Evolutionary conservation across 2,113 vertebrate genomes (phyloP).

Genomic region (Dolichotis patagonum): DNA sequence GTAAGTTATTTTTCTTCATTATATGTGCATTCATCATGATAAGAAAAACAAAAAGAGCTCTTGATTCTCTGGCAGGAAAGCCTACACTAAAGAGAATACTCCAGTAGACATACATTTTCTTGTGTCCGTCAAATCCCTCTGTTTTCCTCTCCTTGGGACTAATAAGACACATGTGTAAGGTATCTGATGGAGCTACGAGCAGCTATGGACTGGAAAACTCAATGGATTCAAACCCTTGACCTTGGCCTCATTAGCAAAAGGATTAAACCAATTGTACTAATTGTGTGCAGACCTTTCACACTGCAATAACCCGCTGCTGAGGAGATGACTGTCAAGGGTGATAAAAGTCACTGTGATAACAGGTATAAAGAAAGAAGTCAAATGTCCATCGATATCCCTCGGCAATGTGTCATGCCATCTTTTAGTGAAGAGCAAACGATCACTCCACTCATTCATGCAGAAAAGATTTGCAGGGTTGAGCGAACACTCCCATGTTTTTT

Average conservation of each 20-base stretch:
- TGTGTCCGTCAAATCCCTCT: background rate
- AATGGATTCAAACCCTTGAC: conserved; percentile 66
- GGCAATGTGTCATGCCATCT: too few relatives aligned
- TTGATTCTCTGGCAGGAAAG: background rate
- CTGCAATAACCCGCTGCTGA: conserved; percentile 17
- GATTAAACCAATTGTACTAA: conserved; percentile 72
- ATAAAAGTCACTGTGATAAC: conserved; percentile 21
- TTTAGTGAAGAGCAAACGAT: background rate
- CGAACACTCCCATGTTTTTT: background rate
- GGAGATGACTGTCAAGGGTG: background rate
- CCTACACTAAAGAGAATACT: background rate
- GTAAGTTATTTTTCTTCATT: background rate
- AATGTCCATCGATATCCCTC: background rate
- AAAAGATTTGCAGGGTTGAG: background rate
- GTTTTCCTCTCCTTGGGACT: background rate
- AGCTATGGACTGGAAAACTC: conserved; percentile 17
- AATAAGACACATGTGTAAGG: conserved; percentile 42
- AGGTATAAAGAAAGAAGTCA: background rate
- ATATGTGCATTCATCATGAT: background rate
- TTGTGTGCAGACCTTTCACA: conserved; percentile 58
- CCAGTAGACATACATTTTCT: background rate
- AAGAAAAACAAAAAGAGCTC: background rate
- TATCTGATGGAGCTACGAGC: background rate
- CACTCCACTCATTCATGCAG: background rate
- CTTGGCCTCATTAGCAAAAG: conserved; percentile 72